These are phyloP conservation scores for Suillia variegata DNA, from an alignment of 2,888 invertebrate genomes.

Conservation along the genomic window DNA sequence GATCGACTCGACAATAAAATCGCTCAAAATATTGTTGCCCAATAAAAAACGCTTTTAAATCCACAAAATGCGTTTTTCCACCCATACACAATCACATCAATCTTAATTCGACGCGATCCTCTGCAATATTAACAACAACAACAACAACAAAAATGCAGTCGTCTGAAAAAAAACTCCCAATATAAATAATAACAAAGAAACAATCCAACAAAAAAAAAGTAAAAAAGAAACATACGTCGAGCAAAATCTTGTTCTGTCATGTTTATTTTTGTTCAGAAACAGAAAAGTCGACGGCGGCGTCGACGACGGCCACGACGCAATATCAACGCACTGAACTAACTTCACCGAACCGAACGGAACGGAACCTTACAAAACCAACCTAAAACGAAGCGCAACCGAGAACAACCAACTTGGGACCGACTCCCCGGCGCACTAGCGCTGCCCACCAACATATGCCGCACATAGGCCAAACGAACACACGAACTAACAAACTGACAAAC, in stretches of 20 bases:
- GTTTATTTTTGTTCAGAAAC: slow-evolving; percentile 31
- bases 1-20: too few relatives aligned
- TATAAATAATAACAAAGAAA: too few relatives aligned
- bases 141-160: slow-evolving; percentile 6
- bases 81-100: background rate
- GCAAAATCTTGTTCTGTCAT: slow-evolving; percentile 35
- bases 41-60: too few relatives aligned
- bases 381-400: background rate
- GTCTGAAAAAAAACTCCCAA: too few relatives aligned
- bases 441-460: background rate
- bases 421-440: too few relatives aligned
- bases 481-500: too few relatives aligned
- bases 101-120: slow-evolving; percentile 1
- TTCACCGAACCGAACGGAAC: background rate
- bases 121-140: slow-evolving; percentile 13
- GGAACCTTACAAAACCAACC: background rate
- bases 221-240: slow-evolving; percentile 18
- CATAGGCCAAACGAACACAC: too few relatives aligned
- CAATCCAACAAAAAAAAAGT: background rate
- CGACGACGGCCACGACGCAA: too few relatives aligned
- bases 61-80: too few relatives aligned
- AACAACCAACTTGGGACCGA: too few relatives aligned
- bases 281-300: slow-evolving; percentile 3
- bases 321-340: background rate
- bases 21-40: too few relatives aligned